Base-by-base conservation (phyloP, 2,113 vertebrate species). In the Tapirus terrestris region DNA sequence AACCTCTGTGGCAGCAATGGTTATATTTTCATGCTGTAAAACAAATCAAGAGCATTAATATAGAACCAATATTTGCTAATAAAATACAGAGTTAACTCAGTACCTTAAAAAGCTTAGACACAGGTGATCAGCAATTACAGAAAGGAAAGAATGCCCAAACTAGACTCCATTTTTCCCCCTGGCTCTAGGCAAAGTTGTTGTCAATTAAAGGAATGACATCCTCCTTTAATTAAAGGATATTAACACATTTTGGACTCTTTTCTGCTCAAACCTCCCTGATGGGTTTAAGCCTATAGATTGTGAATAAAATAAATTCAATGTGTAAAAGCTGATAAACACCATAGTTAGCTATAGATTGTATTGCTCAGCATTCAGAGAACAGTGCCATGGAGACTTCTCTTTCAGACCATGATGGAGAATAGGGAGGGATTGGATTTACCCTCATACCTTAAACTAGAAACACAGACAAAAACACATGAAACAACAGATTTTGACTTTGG, bases 11-110 rank as follows among this genome's bases (percentile, higher is more conserved):
- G 99, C 99, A 3, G 99, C 99, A 0, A 99, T 98, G 20, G 98
- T 99, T 99, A 99, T 99, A 96, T 99, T 99, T 98, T 99, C 99
- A 94, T 99, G 98, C 99, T 99, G 97, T 73, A 94, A 98, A 98
- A 93, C 18, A 98, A 63, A 96, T 0, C 97, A 48, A 98, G 14
- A 97, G 86, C 18, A 93, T 87, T 90, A 89, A 77, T 1, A 39
- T 1, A 17, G 5, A 77, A 23, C 0, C 5, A 45, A 6, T 20
- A 72, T 29, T 58, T 86, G n/a, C 68, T 91, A 72, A 73, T 21
- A 43, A 97, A 82, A 9, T 90, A 72, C 0, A 70, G 12, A 73
- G 25, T 1, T 53, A 93, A 0, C 0, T 63, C 29, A 65, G 11
- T 33, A 70, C 51, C 58, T 12, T 21, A 29, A 68, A 56, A 60